Evolutionary conservation across 2,888 invertebrate genomes (phyloP).

Genomic region (Criorhina ranunculi): DNA sequence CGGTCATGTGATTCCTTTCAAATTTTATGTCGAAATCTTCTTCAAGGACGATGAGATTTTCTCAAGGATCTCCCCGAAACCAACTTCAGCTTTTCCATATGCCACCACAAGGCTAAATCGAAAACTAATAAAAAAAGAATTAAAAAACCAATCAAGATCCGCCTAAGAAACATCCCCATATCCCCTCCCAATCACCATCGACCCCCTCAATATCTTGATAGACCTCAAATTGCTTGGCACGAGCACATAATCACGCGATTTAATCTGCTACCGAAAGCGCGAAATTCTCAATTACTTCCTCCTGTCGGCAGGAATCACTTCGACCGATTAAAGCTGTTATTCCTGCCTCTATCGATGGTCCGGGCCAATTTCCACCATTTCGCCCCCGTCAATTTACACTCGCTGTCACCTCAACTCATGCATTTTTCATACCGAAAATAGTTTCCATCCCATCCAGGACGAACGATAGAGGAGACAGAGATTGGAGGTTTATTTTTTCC

Average conservation of each 20-base stretch:
- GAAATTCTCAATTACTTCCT: conserved; percentile 48
- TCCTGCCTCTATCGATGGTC: neutral
- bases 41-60: too few species aligned
- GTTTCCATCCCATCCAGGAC: too few species aligned
- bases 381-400: conserved; percentile 11
- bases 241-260: conserved; percentile 29
- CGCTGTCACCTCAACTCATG: neutral
- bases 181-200: neutral
- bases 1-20: too few species aligned
- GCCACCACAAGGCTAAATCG: too few species aligned
- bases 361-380: conserved; percentile 18
- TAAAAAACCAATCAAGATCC: too few species aligned
- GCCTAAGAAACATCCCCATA: too few species aligned
- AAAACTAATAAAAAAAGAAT: too few species aligned
- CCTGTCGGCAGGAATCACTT: conserved; percentile 30
- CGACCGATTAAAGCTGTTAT: conserved; percentile 5
- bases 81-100: too few species aligned
- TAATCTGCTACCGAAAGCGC: conserved; percentile 14
- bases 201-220: neutral
- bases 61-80: too few species aligned
- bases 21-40: too few species aligned
- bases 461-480: neutral
- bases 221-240: conserved; percentile 14
- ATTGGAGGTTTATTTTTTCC: conserved; percentile 57
- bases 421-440: too few species aligned